A percentile compares a stretch with the other conserved stretches of the same genome.
Conservation (phyloP, 2,797 vertebrate species). For the Poliocrania exsul region DNA sequence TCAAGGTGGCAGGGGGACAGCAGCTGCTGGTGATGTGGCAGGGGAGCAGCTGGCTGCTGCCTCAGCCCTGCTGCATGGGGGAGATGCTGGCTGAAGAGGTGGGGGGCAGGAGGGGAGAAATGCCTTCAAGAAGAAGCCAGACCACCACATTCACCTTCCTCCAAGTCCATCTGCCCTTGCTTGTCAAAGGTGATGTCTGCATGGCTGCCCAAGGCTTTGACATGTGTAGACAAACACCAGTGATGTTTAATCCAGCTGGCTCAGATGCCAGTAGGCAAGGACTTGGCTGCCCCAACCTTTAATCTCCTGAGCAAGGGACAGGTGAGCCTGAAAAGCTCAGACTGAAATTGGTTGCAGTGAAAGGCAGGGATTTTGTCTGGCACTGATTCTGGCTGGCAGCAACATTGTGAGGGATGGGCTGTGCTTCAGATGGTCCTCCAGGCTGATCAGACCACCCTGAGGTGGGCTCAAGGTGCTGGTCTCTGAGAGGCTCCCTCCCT, state of each 20-base stretch:
- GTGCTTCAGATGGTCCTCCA: not conserved
- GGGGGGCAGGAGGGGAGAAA: not conserved
- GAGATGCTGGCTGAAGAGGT: not conserved
- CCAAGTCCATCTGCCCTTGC: not conserved
- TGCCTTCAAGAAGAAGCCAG: not conserved
- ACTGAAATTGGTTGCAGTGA: not conserved
- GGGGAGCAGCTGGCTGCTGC: not conserved
- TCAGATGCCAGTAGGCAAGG: not conserved
- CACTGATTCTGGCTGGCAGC: not conserved
- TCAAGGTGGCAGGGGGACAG: not conserved
- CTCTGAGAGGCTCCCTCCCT: not conserved
- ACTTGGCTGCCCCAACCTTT: not conserved
- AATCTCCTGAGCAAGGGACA: not conserved
- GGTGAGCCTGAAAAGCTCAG: not conserved
- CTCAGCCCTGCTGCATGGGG: fast-evolving
- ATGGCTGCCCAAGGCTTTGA: not conserved
- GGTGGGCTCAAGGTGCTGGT: not conserved
- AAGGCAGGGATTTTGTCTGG: not conserved
- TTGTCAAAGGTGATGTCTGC: not conserved
- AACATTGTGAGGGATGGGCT: not conserved
- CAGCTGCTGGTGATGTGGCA: not conserved
- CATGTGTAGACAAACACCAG: fast-evolving
- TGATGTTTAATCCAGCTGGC: not conserved
- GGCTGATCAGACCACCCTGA: not conserved
- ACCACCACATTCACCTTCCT: not conserved